Evolutionary conservation across 1,140 invertebrate species (phyloP), one percentile per base, ranked within the genome.

Genomic region (Panagrolaimus sp.): DNA sequence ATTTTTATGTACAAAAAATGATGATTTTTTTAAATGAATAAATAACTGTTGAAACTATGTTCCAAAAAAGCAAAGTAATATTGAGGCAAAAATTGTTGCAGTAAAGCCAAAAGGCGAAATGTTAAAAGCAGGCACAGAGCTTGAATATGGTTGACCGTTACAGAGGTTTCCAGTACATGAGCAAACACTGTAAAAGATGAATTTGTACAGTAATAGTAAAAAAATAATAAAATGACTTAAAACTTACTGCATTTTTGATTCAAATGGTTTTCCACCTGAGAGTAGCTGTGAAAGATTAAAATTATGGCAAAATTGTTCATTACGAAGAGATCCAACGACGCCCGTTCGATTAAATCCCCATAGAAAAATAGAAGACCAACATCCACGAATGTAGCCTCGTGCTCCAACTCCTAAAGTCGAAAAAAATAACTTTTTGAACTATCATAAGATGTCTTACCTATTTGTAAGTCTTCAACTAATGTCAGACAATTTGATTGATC

Each of bases 321-420:
- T 48, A 9, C 65, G 57, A 31, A 77, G 46, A 14, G 66, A 65
- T 9, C 70, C 72, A 3, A 70, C 75, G 1, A 66, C 42, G 43
- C 70, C 73, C 25, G 75, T 77, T 25, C 70, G 31, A 62, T 77
- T 78, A 43, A 77, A 77, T 16, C 76, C 76, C 57, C 65, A 72
- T 13, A 69, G 63, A 66, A 77, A 73, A 7, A 77, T 63, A 1
- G 67, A 69, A 20, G 67, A 65, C 68, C 69, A 78, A 44, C 76
- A 77, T n/a, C 76, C 76, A 38, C 76, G 73, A 63, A 77, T 78
- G 63, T 76, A 77, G n/a, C 76, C 76, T 38, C 64, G 16, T 11
- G 76, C 76, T 27, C 76, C 76, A 31, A 70, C 66, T 42, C 76
- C 76, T 77, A 77, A 68, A 16, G 31, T 38, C 31, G 13, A 71